Evolutionary conservation across 2,797 vertebrate genomes (phyloP).

Genomic region (Thalassophryne amazonica): DNA sequence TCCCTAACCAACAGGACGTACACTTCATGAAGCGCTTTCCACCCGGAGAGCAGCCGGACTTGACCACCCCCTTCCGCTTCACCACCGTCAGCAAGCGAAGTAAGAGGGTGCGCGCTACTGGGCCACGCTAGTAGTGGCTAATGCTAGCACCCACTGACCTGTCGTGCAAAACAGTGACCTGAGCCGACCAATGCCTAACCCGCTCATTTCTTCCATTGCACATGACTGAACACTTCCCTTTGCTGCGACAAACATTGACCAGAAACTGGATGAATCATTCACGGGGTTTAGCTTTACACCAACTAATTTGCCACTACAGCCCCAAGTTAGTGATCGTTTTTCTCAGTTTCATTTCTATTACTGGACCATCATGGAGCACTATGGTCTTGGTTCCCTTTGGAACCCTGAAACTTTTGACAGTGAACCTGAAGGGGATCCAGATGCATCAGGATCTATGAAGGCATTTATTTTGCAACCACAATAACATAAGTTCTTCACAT

Average conservation of each 20-base stretch:
- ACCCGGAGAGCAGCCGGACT: slow-evolving; percentile 78
- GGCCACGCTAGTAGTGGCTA: slow-evolving; percentile 70
- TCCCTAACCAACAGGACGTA: slow-evolving; percentile 82
- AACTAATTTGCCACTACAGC: slow-evolving; percentile 63
- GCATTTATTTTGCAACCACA: slow-evolving; percentile 39
- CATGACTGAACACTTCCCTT: slow-evolving; percentile 48
- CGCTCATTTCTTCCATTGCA: slow-evolving; percentile 55
- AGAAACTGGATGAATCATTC: slow-evolving; percentile 64
- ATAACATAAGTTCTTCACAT: slow-evolving; percentile 48
- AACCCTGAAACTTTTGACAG: slow-evolving; percentile 50
- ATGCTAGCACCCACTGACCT: slow-evolving; percentile 49
- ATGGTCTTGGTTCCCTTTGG: slow-evolving; percentile 43
- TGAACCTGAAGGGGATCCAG: slow-evolving; percentile 51
- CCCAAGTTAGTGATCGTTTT: slow-evolving; percentile 47
- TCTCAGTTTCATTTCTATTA: slow-evolving; percentile 41
- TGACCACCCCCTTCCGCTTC: slow-evolving; percentile 81
- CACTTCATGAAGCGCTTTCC: slow-evolving; percentile 86
- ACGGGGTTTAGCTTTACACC: slow-evolving; percentile 57
- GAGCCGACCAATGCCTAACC: slow-evolving; percentile 62
- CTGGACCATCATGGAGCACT: slow-evolving; percentile 49
- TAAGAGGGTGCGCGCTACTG: slow-evolving; percentile 75
- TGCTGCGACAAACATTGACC: slow-evolving; percentile 63
- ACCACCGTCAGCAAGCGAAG: slow-evolving; percentile 80
- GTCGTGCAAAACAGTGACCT: slow-evolving; percentile 54
- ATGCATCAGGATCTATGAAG: slow-evolving; percentile 27